Base-by-base conservation (phyloP, 2,888 invertebrate genomes). In the Orchesellides sinensis region DNA sequence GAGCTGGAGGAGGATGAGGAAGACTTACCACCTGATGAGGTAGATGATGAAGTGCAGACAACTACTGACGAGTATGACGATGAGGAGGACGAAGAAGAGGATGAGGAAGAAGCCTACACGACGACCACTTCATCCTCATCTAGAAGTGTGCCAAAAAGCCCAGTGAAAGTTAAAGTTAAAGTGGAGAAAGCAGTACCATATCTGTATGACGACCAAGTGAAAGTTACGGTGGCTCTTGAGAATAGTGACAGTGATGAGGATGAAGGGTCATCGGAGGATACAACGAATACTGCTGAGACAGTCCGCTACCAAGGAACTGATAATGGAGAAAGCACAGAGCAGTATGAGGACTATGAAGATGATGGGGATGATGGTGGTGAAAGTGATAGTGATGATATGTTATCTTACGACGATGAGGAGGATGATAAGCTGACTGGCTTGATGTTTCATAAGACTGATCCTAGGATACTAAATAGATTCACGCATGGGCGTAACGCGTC, bases 141-240 rank as follows among this genome's bases (percentile, higher is more conserved):
- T 4, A 27, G 6, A 10, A 65, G 52, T 78, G 78, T 78, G 78
- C 69, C 78, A 69, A 78, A 78, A 70, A 52, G 49, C 21, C 78
- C 78, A 29, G 68, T 72, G 54, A 73, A 83, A 66, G 66, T 83
- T 40, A 72, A 68, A 61, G 83, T 83, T 59, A 83, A 83, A 73
- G 83, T 83, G 45, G 77, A 83, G 29, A 72, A 61, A 19, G 21
- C 78, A 32, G 17, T 21, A 25, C 68, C 63, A 14, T 45, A n/a
- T n/a, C n/a, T n/a, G n/a, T n/a, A 65, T 54, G 68, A 61, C 29
- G 73, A 78, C 29, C 27, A 27, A n/a, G 69, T 83, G 59, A 83
- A 78, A 68, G 78, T 83, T 5, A 83, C 83, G 10, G 73, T 83
- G 65, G 32, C 21, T n/a, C 49, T 66, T 32, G 66, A 66, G 40